Base-by-base conservation (phyloP, 1,140 invertebrate genomes). In the Meteorus sp. region DNA sequence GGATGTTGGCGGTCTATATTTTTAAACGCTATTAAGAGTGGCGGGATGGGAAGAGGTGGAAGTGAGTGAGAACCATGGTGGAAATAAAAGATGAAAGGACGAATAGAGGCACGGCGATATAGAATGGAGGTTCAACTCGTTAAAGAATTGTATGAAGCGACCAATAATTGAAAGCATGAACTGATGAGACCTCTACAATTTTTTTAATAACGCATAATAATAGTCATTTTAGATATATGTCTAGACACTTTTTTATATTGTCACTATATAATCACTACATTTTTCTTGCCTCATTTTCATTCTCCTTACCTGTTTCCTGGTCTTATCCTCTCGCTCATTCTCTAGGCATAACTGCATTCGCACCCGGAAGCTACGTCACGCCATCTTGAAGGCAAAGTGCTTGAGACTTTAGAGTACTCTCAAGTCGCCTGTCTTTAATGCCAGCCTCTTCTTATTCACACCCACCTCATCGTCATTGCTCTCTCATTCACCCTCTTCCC, bases 111-210 rank as follows among this genome's bases (percentile, higher is more conserved):
- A 19, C 41, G 41, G 39, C 43, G 52, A 19, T 19, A 44, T 61
- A 35, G 48, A 43, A 44, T 39, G 22, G 51, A 67, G 69, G 64
- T 71, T 72, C 63, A 72, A 63, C 60, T 71, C 61, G 59, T 67
- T 68, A 67, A 70, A 67, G 62, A 66, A 68, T 66, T 59, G 56
- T 67, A 62, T 51, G 55, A 13, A 8, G 57, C 59, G 47, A 50
- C 41, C 56, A 67, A 68, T 71, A 62, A 62, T 68, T 63, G 48
- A 35, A 60, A 20, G 44, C 59, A 27, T 39, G 54, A 23, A 48
- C 52, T 51, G 52, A 43, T 64, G 53, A 65, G 67, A 65, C 64
- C 64, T 51, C 63, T 61, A 65, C 62, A n/a, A n/a, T n/a, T n/a
- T n/a, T 51, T 59, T 52, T 31, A 51, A 45, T 58, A 61, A 62